Base-by-base conservation (phyloP, 2,888 invertebrate genomes). In the Mystacides longicornis region DNA sequence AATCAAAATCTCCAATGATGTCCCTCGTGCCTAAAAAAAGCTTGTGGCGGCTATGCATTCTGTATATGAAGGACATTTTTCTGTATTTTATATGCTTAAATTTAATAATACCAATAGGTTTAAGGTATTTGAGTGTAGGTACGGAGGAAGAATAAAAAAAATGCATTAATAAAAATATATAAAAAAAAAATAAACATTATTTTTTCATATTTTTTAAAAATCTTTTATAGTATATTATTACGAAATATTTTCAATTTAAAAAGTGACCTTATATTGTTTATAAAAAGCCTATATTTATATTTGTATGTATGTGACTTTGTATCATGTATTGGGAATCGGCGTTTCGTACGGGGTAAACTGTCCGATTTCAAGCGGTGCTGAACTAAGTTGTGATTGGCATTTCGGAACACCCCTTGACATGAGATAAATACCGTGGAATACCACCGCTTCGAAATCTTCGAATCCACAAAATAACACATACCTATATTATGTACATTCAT, bases 311-410 rank as follows among this genome's bases (percentile, higher is more conserved):
- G 37, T 14, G 37, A 37, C 16, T 37, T 16, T n/a, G n/a, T n/a
- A n/a, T n/a, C n/a, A n/a, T n/a, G n/a, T n/a, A n/a, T n/a, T n/a
- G n/a, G n/a, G n/a, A n/a, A n/a, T 7, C 37, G 37, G 37, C 37
- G 37, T 37, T 37, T 37, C 4, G 14, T 3, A n/a, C 7, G n/a
- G 7, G 37, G 37, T 16, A 16, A 37, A 3, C 37, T 37, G 37
- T 37, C 46, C 46, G 46, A 46, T 46, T 46, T 46, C 46, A 19
- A 46, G 19, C 46, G 46, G 46, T 46, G 46, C 21, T 19, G 46
- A 46, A 46, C 46, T 46, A 46, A 46, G 46, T 46, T 19, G 46
- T 46, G 46, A 46, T 46, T 46, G 46, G 46, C 46, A 46, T 46
- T 46, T 46, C 46, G 46, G 46, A 20, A 46, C 46, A 46, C 18